Base-by-base conservation (phyloP, 92 coral and sea anemone genomes). In the Epizoanthus rinbou region DNA sequence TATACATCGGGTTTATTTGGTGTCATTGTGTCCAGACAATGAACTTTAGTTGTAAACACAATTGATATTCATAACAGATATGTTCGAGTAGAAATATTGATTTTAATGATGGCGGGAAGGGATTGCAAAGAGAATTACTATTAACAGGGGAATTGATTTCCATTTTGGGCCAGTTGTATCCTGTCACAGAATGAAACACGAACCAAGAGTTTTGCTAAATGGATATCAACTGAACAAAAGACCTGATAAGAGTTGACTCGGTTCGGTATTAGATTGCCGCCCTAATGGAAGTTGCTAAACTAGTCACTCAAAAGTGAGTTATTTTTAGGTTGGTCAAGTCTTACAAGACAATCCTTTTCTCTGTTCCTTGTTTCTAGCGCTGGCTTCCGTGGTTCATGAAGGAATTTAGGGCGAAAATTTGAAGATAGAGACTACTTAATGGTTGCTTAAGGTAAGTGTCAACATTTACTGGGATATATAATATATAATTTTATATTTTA, bases 61-160 rank as follows among this genome's bases (percentile, higher is more conserved):
- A 39, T 13, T n/a, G 25, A 35, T 25, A 35, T 19, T 76, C 33
- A 58, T 56, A 31, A 33, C 19, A 25, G 81, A 75, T 28, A 57
- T 5, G n/a, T 33, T 37, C 31, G n/a, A 62, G 14, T 52, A 9
- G 18, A 43, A 62, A 41, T 10, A 41, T 35, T 60, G 59, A 19
- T 54, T 22, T 17, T 3, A 31, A 8, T 54, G 31, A 72, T 74
- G 80, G n/a, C 56, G 57, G 82, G 60, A 78, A 41, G 15, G 24
- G 23, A n/a, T 60, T 28, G 19, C 17, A 59, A 39, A 76, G 82
- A 63, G 23, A 78, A 78, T 62, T 39, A 60, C n/a, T 78, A 78
- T 71, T 78, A 52, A n/a, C 66, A 78, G 47, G 71, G 52, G 18
- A 78, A n/a, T 62, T 43, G 18, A 62, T 62, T 57, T 62, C 13